Evolutionary conservation across 2,888 invertebrate genomes (phyloP).

Genomic region (Brenthis ino): DNA sequence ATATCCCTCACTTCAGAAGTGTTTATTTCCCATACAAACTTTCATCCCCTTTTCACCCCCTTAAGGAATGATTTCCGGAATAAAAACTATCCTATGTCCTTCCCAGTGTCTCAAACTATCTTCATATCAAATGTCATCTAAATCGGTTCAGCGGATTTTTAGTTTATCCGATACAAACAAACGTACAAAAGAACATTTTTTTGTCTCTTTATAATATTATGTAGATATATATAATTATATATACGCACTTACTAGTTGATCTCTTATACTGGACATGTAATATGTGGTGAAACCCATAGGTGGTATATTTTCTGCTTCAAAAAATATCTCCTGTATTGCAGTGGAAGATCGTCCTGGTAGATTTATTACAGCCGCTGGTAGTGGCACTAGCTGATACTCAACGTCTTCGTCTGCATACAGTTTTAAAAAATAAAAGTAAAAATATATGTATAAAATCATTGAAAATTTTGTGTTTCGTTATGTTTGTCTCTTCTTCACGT

Average conservation of each 20-base stretch:
- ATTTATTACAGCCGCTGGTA: slow-evolving; percentile 76
- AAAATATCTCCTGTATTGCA: slow-evolving; percentile 84
- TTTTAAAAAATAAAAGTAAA: neutral
- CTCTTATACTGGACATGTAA: slow-evolving; percentile 62
- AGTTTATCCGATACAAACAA: too few relatives aligned
- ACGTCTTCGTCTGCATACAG: slow-evolving; percentile 63
- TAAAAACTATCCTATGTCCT: too few relatives aligned
- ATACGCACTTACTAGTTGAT: slow-evolving; percentile 57
- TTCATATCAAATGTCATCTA: too few relatives aligned
- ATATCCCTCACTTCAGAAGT: too few relatives aligned
- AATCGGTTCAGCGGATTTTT: too few relatives aligned
- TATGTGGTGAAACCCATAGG: slow-evolving; percentile 77
- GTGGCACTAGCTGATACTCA: slow-evolving; percentile 78
- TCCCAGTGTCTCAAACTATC: too few relatives aligned
- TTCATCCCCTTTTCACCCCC: too few relatives aligned
- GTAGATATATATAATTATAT: neutral
- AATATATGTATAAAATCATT: neutral
- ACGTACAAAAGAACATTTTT: too few relatives aligned
- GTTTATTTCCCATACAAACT: too few relatives aligned
- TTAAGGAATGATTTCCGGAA: too few relatives aligned
- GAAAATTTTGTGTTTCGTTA: neutral
- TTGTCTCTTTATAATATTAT: neutral
- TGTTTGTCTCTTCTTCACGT: too few relatives aligned
- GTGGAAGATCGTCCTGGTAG: slow-evolving; percentile 84
- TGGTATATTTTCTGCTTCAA: slow-evolving; percentile 76